phyloP scores from a whole-genome alignment of 2,113 vertebrate genomes.

The Trachemys scripta region DNA sequence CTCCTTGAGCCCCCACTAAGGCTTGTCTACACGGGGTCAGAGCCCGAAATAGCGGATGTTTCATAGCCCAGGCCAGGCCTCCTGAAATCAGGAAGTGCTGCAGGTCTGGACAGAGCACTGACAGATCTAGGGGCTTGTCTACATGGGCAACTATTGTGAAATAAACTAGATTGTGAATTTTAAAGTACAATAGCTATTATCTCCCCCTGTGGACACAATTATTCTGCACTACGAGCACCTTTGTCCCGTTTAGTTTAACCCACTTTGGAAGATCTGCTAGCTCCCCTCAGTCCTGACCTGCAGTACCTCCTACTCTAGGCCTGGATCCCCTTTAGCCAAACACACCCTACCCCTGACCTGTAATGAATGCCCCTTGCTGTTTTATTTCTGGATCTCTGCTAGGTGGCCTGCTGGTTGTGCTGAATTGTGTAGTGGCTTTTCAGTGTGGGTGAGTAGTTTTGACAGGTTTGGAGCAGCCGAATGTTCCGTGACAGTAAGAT shows the following conservation, averaged over 20 bases:
- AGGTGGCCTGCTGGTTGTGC: not conserved
- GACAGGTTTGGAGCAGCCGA: not conserved
- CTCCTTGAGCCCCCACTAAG: not conserved
- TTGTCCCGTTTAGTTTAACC: not conserved
- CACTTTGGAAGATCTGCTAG: not conserved
- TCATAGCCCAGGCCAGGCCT: not conserved
- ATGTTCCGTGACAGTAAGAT: too few relatives aligned
- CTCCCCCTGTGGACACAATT: too few relatives aligned
- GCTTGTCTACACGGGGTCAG: not conserved
- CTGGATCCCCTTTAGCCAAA: not conserved
- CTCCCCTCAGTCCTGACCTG: not conserved
- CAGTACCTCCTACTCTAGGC: not conserved
- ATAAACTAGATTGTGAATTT: not conserved
- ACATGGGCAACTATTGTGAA: not conserved
- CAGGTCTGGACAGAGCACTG: not conserved
- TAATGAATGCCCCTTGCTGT: not conserved
- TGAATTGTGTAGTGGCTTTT: not conserved
- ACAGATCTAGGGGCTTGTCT: not conserved
- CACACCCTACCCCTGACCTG: not conserved
- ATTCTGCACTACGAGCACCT: too few relatives aligned
- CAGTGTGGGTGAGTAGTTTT: not conserved
- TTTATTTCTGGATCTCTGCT: not conserved
- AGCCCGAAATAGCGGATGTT: too few relatives aligned
- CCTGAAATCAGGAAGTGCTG: not conserved
- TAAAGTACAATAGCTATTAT: too few relatives aligned